Percentiles rank a stretch among this genome's conserved stretches.
phyloP scores from a whole-genome alignment of 2,888 invertebrate species.

The Drosophila formosana region DNA sequence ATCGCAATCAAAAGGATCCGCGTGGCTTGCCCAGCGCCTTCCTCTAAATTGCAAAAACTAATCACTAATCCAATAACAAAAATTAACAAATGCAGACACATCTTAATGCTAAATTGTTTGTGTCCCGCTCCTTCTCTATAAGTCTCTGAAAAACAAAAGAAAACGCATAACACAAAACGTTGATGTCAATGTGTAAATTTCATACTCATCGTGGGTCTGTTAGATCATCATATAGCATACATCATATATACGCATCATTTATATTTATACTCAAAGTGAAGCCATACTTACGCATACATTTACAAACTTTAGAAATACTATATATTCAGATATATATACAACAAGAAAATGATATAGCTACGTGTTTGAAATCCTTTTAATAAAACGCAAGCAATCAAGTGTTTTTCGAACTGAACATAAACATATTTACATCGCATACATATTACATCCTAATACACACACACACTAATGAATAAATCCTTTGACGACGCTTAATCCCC shows the following conservation, averaged over 20 bases:
- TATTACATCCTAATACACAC: constrained; percentile 6
- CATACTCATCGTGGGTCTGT: constrained; percentile 68
- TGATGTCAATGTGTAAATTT: constrained; percentile 69
- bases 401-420: constrained; percentile 56
- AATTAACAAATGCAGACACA: constrained; percentile 20
- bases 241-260: constrained; percentile 56
- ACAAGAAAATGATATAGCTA: constrained; percentile 43
- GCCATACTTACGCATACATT: constrained; percentile 41
- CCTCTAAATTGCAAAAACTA: constrained; percentile 88
- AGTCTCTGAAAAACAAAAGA: constrained; percentile 5
- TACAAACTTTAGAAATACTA: constrained; percentile 67
- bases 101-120: constrained; percentile 28
- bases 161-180: constrained; percentile 31
- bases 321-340: constrained; percentile 48
- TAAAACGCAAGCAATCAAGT: constrained; percentile 69
- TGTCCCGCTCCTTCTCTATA: constrained; percentile 19
- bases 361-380: constrained; percentile 61
- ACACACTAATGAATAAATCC: constrained; percentile 16
- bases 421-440: constrained; percentile 32
- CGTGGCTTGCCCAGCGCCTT: constrained; percentile 98
- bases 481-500: constrained; percentile 23
- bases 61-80: constrained; percentile 25
- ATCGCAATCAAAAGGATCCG: constrained; percentile 99
- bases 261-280: constrained; percentile 65
- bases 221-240: constrained; percentile 39